Evolutionary conservation across 1,140 invertebrate species (phyloP).

Genomic region (Drosophila kanapiae): DNA sequence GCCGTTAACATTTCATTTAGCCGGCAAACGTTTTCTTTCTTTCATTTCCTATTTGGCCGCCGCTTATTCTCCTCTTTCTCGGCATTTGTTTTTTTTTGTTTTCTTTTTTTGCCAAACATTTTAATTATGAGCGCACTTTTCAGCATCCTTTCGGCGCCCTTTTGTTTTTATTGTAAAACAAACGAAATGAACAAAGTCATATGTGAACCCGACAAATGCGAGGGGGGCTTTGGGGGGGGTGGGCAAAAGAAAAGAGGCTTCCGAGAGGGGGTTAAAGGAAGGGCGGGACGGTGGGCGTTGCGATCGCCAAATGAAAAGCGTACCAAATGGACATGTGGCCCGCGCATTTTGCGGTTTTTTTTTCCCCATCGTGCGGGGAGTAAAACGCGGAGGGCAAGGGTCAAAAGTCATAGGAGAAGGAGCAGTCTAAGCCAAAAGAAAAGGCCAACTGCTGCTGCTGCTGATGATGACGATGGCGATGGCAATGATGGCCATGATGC

Average conservation of each 20-base stretch:
- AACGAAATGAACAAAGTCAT: constrained; percentile 77
- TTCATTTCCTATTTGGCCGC: constrained; percentile 45
- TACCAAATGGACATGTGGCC: constrained; percentile 68
- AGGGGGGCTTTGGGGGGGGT: neutral
- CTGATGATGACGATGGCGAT: constrained; percentile 20
- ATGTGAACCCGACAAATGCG: constrained; percentile 13
- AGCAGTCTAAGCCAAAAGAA: constrained; percentile 48
- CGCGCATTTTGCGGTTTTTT: constrained; percentile 70
- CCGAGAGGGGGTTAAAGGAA: neutral
- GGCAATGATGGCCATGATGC: constrained; percentile 25
- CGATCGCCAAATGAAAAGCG: constrained; percentile 71
- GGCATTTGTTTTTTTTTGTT: neutral
- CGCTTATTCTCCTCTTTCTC: constrained; percentile 27
- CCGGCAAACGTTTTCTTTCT: constrained; percentile 58
- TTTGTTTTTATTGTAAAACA: constrained; percentile 72
- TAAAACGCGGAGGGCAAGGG: constrained; percentile 13
- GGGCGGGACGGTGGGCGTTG: constrained; percentile 22
- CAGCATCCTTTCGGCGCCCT: neutral
- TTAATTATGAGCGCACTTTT: constrained; percentile 68
- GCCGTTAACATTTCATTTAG: constrained; percentile 75
- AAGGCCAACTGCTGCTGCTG: constrained; percentile 42
- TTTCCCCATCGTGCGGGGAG: neutral
- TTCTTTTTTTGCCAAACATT: constrained; percentile 52
- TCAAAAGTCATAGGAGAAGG: constrained; percentile 22
- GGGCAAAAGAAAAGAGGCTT: neutral